Base-by-base conservation (phyloP, 2,797 vertebrate genomes). In the Chloroceryle inda region DNA sequence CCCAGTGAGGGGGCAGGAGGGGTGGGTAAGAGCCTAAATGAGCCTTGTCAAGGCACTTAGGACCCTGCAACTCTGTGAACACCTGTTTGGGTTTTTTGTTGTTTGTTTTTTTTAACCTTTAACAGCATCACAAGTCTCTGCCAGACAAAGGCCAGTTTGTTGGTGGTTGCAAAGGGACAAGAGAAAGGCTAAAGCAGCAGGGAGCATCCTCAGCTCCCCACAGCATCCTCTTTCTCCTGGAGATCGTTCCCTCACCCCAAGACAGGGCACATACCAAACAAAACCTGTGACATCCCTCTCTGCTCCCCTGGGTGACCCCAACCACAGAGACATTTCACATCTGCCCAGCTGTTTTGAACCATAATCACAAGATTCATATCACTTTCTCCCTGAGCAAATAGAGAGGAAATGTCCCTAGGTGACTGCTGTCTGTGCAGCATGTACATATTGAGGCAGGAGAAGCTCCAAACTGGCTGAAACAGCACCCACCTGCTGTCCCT, bases 361-460 rank as follows among this genome's bases (percentile, higher is more conserved):
- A 26, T 37, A n/a, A 31, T 9, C 29, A 49, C 10, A 6, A 50
- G 29, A 38, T 17, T 33, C 3, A 0, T 5, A 0, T 11, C 0
- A 0, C 20, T 52, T 56, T 45, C 37, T 73, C n/a, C 37, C n/a
- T 0, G 0, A 47, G 35, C n/a, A 31, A 26, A 1, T 0, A 8
- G 42, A 55, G 16, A 52, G 13, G 18, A 19, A 27, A 6, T 10
- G 40, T n/a, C 50, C 53, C 23, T 3, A 49, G 58, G 45, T 38
- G 45, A 15, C 24, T 0, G 1, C 27, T 13, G 20, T 4, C 29
- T 24, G 27, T 24, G 11, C 1, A 1, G 45, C 76, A 61, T 6
- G 0, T n/a, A 35, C 3, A 0, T 35, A n/a, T n/a, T 0, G 3
- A 71, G 76, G 71, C 40, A 59, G 45, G 29, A 92, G 29, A 35